Conservation (phyloP, 2,888 invertebrate species). For the Mycogona germanica region DNA sequence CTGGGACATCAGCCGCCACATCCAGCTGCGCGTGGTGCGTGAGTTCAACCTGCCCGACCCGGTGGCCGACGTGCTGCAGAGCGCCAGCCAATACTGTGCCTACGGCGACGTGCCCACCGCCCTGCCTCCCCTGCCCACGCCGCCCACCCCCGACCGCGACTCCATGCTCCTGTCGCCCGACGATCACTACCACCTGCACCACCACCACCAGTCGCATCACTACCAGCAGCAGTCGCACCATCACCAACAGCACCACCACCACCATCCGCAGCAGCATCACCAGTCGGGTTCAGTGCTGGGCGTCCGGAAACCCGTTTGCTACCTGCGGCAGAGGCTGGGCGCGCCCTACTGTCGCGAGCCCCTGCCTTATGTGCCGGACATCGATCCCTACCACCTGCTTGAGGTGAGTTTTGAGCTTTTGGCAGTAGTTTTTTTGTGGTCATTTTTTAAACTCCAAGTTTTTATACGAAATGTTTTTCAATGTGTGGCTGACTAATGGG, state of each 20-base stretch:
- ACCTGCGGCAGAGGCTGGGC: conserved; percentile 29
- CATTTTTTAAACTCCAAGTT: no score
- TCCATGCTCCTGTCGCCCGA: background rate
- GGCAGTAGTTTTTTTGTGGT: no score
- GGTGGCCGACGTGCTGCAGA: conserved; percentile 61
- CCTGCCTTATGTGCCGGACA: conserved; percentile 21
- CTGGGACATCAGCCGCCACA: conserved; percentile 59
- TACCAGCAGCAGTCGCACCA: background rate
- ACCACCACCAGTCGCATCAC: background rate
- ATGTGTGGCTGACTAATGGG: no score
- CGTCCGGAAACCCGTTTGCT: conserved; percentile 35
- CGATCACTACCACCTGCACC: background rate
- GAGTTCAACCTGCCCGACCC: conserved; percentile 89
- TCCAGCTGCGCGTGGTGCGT: conserved; percentile 77
- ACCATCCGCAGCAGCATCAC: no score
- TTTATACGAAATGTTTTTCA: no score
- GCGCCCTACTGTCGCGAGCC: conserved; percentile 23
- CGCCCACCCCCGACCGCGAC: background rate
- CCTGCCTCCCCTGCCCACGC: background rate
- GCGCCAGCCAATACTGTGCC: conserved; percentile 19
- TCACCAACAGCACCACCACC: background rate
- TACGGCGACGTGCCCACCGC: conserved; percentile 9
- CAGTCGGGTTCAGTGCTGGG: background rate
- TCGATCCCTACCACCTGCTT: conserved; percentile 19
- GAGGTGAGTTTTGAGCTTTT: conserved; percentile 24